Base-by-base conservation (phyloP, 2,888 invertebrate species). In the Choristoneura rosaceana region DNA sequence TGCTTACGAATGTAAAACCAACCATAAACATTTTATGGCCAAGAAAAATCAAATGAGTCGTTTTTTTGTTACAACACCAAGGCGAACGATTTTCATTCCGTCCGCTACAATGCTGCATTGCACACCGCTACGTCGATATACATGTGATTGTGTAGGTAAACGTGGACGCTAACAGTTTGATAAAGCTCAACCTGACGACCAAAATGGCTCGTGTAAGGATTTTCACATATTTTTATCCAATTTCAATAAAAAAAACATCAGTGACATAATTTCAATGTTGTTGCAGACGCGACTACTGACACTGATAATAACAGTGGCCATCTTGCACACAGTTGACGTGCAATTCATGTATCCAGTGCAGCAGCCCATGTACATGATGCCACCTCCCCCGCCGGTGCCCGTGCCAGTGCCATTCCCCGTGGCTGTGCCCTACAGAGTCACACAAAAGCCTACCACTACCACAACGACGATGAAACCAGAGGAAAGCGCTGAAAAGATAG, bases 231-330 rank as follows among this genome's bases (percentile, higher is more conserved):
- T 17, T 52, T 52, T 52, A 15, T 12, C 3, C 43, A 10, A 10
- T 43, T 43, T 43, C 10, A 43, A 10, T 10, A 43, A 10, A 12
- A 41, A 41, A 43, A 43, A 10, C 12, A 43, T 43, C 43, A 12
- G 3, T 43, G 10, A 43, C 12, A 14, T 17, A 15, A 8, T 33
- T 60, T 34, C 2, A 25, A 10, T 62, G 2, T 75, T 67, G 63
- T 80, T 77, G 10, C 80, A 79, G 80, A 52, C 60, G 69, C 76
- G 74, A 79, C 84, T 82, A 80, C 73, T 70, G 38, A 10, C 80
- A 34, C 47, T 77, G 62, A 66, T 76, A 17, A 43, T 77, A 3
- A 45, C 83, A 17, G n/a, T 75, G 55, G 52, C 77, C 47, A 74
- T 75, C 1, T 45, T 76, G 12, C 78, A 64, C 15, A 55, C 66